Percentiles rank a stretch among this genome's conserved stretches.
phyloP scores from a whole-genome alignment of 2,113 vertebrate genomes.

The Corythoichthys haematopterus region DNA sequence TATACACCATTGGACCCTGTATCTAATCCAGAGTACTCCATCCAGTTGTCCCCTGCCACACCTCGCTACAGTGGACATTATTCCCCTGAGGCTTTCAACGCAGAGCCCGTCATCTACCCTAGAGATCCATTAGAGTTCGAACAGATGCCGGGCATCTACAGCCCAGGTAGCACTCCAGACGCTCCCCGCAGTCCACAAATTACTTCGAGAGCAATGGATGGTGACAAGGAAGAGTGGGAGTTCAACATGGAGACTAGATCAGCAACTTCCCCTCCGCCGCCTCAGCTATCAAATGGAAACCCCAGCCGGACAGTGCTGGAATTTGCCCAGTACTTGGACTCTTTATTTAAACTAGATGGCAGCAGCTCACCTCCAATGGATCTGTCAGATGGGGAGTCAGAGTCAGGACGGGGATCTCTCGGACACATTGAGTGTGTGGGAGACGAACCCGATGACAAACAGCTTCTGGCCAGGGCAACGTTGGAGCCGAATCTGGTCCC shows the following conservation, averaged over 20 bases:
- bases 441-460: constrained; percentile 78
- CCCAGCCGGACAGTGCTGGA: constrained; percentile 96
- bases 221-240: constrained; percentile 37
- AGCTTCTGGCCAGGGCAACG: constrained; percentile 89
- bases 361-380: constrained; percentile 91
- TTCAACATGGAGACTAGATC: constrained; percentile 33
- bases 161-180: constrained; percentile 53
- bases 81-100: constrained; percentile 62
- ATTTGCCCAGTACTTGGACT: constrained; percentile 97
- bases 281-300: constrained; percentile 82
- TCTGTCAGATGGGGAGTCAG: constrained; percentile 77
- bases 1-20: constrained; percentile 60
- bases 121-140: constrained; percentile 53
- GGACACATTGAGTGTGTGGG: constrained; percentile 81
- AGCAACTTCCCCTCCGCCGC: constrained; percentile 46
- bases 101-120: constrained; percentile 33
- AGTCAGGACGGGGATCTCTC: constrained; percentile 72
- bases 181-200: constrained; percentile 57
- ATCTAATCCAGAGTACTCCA: constrained; percentile 54
- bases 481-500: constrained; percentile 94
- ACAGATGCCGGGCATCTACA: constrained; percentile 58
- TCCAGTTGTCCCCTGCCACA: constrained; percentile 57
- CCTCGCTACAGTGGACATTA: constrained; percentile 63
- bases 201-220: constrained; percentile 35
- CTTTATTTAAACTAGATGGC: constrained; percentile 92